Base-by-base conservation (phyloP, 2,888 invertebrate genomes). In the Athalia cordata region DNA sequence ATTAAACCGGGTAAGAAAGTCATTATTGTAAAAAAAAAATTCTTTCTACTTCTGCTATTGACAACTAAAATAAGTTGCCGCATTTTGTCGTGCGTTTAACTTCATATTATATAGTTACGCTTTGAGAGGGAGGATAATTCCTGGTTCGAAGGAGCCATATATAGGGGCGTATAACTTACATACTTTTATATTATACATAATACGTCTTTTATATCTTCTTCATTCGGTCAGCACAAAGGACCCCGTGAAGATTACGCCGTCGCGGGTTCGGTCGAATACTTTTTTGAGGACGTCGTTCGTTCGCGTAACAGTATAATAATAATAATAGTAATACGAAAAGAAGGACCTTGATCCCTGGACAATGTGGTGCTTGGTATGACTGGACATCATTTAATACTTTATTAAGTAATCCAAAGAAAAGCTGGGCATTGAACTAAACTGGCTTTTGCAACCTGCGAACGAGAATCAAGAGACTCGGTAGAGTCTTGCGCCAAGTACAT, bases 191-290 rank as follows among this genome's bases (percentile, higher is more conserved):
- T 29, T 29, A 29, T 29, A 29, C 29, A 29, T 29, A 29, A 29
- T 29, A 29, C 29, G 29, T 29, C 29, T 29, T 29, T 29, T n/a
- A 55, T 55, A 84, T 87, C 85, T 88, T 89, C 62, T 59, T 87
- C 29, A 89, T 89, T 85, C 86, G 77, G 61, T 9, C 61, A 59
- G 80, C 85, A 89, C 89, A 89, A 89, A 89, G 86, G 85, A 86
- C 83, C 29, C 84, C 85, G 84, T 84, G 84, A 86, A 89, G 89
- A 89, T 89, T 89, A 89, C 88, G 29, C 29, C 29, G 29, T 29
- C 29, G 29, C 29, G 85, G 84, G 83, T 82, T 83, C 80, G 81
- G 81, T 83, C 83, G 85, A 86, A 88, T 87, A 86, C 87, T 85
- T 85, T 83, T 84, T 86, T 81, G 86, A 86, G 68, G 55, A 68